Conservation (phyloP, 2,797 vertebrate species). For the Cyprinodon diabolis region DNA sequence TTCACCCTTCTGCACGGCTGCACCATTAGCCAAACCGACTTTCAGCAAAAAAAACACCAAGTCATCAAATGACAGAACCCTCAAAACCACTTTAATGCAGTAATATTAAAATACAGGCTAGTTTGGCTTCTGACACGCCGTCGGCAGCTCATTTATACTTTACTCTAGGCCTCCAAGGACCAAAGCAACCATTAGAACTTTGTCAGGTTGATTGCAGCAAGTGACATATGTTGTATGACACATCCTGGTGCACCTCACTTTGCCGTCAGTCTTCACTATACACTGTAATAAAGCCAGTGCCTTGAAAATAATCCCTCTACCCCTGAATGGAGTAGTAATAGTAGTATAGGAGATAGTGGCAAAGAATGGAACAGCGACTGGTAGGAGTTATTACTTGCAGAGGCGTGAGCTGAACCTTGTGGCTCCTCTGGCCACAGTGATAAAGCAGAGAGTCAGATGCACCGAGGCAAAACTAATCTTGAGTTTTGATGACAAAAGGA, state of each 20-base stretch:
- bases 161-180: slow-evolving; percentile 48
- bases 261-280: slow-evolving; percentile 58
- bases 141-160: slow-evolving; percentile 49
- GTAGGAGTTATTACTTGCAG: slow-evolving; percentile 75
- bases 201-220: slow-evolving; percentile 61
- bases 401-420: slow-evolving; percentile 71
- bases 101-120: slow-evolving; percentile 66
- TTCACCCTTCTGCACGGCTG: slow-evolving; percentile 34
- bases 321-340: slow-evolving; percentile 63
- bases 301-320: slow-evolving; percentile 59
- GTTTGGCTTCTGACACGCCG: slow-evolving; percentile 51
- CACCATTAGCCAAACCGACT: slow-evolving; percentile 56
- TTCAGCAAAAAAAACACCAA: slow-evolving; percentile 48
- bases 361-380: slow-evolving; percentile 62
- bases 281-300: slow-evolving; percentile 59
- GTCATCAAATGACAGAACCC: slow-evolving; percentile 51
- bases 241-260: slow-evolving; percentile 40
- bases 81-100: slow-evolving; percentile 49
- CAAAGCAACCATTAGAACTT: slow-evolving; percentile 61
- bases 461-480: slow-evolving; percentile 83
- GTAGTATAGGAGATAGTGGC: slow-evolving; percentile 61
- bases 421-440: slow-evolving; percentile 76
- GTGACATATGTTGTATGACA: slow-evolving; percentile 63
- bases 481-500: slow-evolving; percentile 81
- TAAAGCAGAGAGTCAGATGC: slow-evolving; percentile 77